Percentiles rank a stretch among this genome's conserved stretches.
Conservation (phyloP, 2,113 vertebrate species). For the Nothobranchius kuhntae region DNA sequence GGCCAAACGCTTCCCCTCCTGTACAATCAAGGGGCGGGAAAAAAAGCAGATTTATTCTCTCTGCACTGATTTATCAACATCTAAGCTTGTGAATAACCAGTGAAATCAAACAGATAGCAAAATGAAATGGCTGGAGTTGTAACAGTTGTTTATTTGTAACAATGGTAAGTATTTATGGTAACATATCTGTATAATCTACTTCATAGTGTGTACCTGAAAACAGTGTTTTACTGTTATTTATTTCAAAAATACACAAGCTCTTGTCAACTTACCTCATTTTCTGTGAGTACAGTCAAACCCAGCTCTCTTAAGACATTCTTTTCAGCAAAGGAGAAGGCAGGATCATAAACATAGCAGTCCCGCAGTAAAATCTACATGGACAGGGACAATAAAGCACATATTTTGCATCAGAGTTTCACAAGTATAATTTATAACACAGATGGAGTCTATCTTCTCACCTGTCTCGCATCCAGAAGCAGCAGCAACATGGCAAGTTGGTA, state of each 20-base stretch:
- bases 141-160: too few relatives aligned
- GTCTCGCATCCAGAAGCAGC: conserved; percentile 83
- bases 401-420: neutral
- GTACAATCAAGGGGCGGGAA: conserved; percentile 24
- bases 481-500: conserved; percentile 89
- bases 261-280: conserved; percentile 86
- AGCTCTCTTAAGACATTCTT: conserved; percentile 74
- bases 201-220: neutral
- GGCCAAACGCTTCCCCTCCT: conserved; percentile 87
- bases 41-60: neutral
- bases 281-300: conserved; percentile 80
- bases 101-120: neutral
- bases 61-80: neutral
- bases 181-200: too few relatives aligned
- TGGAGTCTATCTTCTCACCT: conserved; percentile 72
- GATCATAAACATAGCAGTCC: conserved; percentile 84
- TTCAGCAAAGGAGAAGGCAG: conserved; percentile 83
- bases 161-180: too few relatives aligned
- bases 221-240: neutral
- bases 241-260: neutral
- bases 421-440: neutral
- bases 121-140: neutral
- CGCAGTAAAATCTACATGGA: conserved; percentile 57
- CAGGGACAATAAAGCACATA: neutral
- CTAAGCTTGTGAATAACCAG: neutral